Evolutionary conservation across 2,888 invertebrate genomes (phyloP), one percentile per base, ranked within the genome.

Genomic region (Lasioglossum calceatum): DNA sequence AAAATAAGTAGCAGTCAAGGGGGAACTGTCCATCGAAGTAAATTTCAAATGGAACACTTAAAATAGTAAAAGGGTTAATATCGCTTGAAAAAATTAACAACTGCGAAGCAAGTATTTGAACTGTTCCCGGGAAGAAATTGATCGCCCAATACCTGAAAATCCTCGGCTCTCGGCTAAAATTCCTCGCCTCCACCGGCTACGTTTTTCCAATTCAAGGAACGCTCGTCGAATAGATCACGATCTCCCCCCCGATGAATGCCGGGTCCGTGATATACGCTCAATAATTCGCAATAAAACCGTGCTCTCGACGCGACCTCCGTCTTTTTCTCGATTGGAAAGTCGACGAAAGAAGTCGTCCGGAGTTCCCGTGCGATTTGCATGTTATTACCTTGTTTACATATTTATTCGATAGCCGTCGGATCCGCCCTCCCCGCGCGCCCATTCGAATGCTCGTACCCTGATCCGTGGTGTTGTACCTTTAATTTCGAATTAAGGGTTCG

Each of bases 381-480:
- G 93, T 94, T 94, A 94, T 94, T 94, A 93, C 94, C 94, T 94
- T 93, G 94, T 94, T 91, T 92, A 92, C 88, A 89, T 90, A 91
- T 91, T 90, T 89, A 88, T 94, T 94, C 94, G 91, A 94, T 93
- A 92, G 91, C 88, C 88, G 77, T 5, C 39, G 10, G 76, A 82
- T 23, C 8, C 23, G 80, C 81, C 47, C 85, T 67, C 50, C 1
- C 67, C 67, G 19, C 4, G 36, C 39, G 16, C n/a, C 4, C 42
- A n/a, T 72, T 87, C 88, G 87, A 89, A 92, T 90, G 88, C 79
- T 79, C 88, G 23, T 23, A 87, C 83, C 89, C 86, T 89, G 84
- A 90, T 91, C 89, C 87, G 12, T 72, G 58, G 77, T 84, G 80
- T 76, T 80, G 87, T 78, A 88, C 91, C 91, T 90, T 92, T 92